A percentile compares a stretch with the other conserved stretches of the same genome.
Evolutionary conservation across 2,113 vertebrate species (phyloP).

Genomic region (Labeo rohita): DNA sequence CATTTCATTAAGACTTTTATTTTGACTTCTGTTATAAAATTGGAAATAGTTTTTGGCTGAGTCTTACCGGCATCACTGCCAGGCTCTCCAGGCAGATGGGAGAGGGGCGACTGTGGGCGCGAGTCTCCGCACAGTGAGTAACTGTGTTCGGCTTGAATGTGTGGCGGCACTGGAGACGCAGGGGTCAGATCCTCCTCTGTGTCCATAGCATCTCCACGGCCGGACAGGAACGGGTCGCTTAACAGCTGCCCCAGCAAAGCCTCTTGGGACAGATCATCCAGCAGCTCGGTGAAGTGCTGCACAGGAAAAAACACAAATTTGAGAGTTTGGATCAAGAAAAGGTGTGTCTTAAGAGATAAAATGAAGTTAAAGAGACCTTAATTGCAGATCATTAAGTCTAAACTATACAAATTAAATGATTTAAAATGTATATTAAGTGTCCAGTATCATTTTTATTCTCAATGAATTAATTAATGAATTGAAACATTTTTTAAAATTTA

Average conservation of each 20-base stretch:
- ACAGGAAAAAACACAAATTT: conserved; percentile 41
- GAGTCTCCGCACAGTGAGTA: conserved; percentile 96
- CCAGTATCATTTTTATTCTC: no score
- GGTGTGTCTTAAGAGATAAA: neutral
- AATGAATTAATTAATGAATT: no score
- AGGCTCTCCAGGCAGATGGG: conserved; percentile 83
- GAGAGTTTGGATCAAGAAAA: neutral
- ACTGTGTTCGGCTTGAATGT: conserved; percentile 96
- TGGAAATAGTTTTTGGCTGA: neutral
- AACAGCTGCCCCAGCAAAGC: conserved; percentile 93
- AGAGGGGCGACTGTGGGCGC: conserved; percentile 89
- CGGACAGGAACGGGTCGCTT: conserved; percentile 95
- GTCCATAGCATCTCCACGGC: conserved; percentile 83
- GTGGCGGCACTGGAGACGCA: conserved; percentile 86
- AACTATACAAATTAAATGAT: no score
- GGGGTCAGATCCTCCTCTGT: conserved; percentile 82
- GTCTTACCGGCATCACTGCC: conserved; percentile 86
- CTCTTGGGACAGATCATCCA: conserved; percentile 95
- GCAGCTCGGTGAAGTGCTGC: conserved; percentile 95
- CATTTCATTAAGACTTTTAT: neutral
- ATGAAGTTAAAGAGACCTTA: neutral
- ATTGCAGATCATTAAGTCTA: neutral
- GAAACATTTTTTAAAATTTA: no score
- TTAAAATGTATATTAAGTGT: no score
- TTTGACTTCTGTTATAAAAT: neutral